Evolutionary conservation across 2,888 invertebrate species (phyloP), one percentile per base, ranked within the genome.

Genomic region (Habrosyne pyritoides): DNA sequence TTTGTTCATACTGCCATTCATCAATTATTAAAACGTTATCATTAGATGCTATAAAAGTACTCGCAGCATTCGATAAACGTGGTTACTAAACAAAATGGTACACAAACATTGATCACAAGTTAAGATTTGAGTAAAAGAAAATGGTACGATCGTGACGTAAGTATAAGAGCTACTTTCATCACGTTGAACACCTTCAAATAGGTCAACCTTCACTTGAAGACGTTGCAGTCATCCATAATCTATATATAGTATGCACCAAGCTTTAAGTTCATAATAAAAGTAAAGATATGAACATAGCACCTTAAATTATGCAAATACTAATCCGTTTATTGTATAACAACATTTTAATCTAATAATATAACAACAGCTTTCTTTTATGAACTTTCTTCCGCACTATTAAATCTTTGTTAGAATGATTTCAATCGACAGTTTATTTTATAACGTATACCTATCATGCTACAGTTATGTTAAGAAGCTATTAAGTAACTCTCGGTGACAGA

Each of bases 301-400:
- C 26, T 21, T 73, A 69, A 74, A 73, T 64, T 79, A 81, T 81
- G 81, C 79, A 76, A 79, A 81, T 77, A 75, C 65, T 71, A 75
- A 75, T 77, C 75, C 69, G 64, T 67, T 69, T 71, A 74, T 71
- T 75, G 72, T 79, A 70, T 67, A 73, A 71, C 78, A 79, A 73
- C 67, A 69, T 69, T 73, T 71, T 70, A 70, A 77, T 74, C 66
- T 68, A 71, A 64, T 65, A 70, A 60, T 63, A 63, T 62, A 67
- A 69, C 66, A 71, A 66, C 75, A 69, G 69, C 76, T 77, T 77
- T 77, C 78, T 70, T 76, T 65, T 67, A 65, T 52, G 68, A 71
- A 78, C 81, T 81, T 81, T 81, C 82, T 73, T 79, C 73, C 66
- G 68, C 66, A 71, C 71, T 71, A 73, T 71, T 77, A 61, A 69